phyloP scores from a whole-genome alignment of 2,113 vertebrate species.

The Tragelaphus imberbis region DNA sequence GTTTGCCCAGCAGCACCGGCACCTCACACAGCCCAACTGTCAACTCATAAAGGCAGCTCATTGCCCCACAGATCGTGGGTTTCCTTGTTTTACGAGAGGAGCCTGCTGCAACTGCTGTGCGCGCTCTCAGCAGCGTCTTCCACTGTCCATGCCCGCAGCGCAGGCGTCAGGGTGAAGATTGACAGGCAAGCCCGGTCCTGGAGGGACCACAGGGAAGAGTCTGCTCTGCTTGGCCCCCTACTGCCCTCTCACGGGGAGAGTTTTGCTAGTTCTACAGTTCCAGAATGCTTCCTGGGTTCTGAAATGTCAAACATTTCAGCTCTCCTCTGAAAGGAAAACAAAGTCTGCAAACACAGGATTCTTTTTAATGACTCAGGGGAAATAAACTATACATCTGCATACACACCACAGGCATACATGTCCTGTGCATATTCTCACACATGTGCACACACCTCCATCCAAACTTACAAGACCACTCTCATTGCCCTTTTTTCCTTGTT shows the following conservation, averaged over 20 bases:
- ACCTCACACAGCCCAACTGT: not conserved
- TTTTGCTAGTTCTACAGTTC: not conserved
- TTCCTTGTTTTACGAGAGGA: not conserved
- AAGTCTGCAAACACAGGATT: not conserved
- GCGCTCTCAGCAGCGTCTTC: not conserved
- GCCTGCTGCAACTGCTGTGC: not conserved
- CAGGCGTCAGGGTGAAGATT: not conserved
- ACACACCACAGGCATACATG: not conserved
- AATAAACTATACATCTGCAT: not conserved
- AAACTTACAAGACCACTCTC: not conserved
- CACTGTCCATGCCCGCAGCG: not conserved
- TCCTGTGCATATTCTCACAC: not conserved
- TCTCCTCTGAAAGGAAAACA: not conserved
- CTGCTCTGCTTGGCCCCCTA: not conserved
- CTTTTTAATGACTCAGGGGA: not conserved
- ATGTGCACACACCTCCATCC: not conserved
- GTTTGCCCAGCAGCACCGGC: not conserved
- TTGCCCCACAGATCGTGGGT: not conserved
- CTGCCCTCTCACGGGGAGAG: constrained; percentile 48
- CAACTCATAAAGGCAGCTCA: not conserved
- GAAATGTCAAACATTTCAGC: constrained; percentile 15
- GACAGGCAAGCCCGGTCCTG: not conserved
- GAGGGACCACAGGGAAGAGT: not conserved
- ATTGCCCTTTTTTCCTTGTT: not conserved
- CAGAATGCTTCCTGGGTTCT: constrained; percentile 3